Evolutionary conservation across 2,888 invertebrate species (phyloP).

Genomic region (Notocelia uddmanniana): DNA sequence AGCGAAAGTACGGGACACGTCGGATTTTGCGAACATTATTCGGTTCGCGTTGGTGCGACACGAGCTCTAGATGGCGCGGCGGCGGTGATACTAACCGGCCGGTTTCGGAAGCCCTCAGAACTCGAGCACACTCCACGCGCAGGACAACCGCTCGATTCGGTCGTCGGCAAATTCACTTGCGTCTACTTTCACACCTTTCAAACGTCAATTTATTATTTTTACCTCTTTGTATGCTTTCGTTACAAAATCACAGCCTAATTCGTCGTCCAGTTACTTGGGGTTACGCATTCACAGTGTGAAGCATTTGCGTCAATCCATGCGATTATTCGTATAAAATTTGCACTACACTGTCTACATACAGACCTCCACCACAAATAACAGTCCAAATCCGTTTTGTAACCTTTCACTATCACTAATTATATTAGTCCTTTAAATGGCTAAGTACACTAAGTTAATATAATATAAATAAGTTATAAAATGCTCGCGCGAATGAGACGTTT

Average conservation of each 20-base stretch:
- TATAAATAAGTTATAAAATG: constrained; percentile 75
- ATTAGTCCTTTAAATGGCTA: constrained; percentile 61
- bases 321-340: constrained; percentile 63
- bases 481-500: constrained; percentile 69
- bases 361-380: constrained; percentile 63
- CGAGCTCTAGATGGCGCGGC: constrained; percentile 74
- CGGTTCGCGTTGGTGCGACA: constrained; percentile 65
- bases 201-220: constrained; percentile 70
- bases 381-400: constrained; percentile 61
- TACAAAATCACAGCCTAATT: constrained; percentile 69
- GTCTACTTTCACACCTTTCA: constrained; percentile 70
- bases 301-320: constrained; percentile 66
- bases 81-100: constrained; percentile 58
- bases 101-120: constrained; percentile 61
- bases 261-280: constrained; percentile 57
- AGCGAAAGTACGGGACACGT: constrained; percentile 81
- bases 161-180: constrained; percentile 59
- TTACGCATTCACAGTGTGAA: constrained; percentile 50
- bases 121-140: constrained; percentile 52
- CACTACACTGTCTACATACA: constrained; percentile 70
- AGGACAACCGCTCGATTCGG: constrained; percentile 59
- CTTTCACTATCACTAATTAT: constrained; percentile 64
- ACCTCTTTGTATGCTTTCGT: constrained; percentile 60
- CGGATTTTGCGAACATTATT: constrained; percentile 69
- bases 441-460: constrained; percentile 58